Percentiles rank a stretch among this genome's conserved stretches.
Evolutionary conservation across 2,888 invertebrate genomes (phyloP).

Genomic region (Himalopsyche tibetana): DNA sequence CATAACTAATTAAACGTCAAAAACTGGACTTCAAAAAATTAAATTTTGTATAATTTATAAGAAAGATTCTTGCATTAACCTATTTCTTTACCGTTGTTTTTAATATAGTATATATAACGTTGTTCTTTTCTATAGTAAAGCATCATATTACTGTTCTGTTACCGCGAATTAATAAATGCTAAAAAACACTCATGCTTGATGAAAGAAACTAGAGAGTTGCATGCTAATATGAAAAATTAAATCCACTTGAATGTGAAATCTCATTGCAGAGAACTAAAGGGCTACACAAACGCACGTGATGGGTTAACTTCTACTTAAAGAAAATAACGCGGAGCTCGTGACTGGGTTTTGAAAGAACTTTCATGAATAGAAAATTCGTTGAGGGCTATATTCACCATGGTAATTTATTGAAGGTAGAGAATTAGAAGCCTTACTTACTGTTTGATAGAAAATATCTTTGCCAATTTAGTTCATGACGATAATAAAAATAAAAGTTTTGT

Average conservation of each 20-base stretch:
- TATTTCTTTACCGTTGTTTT: too few species aligned
- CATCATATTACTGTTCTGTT: too few species aligned
- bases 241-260: conserved; percentile 41
- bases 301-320: conserved; percentile 60
- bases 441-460: conserved; percentile 25
- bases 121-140: too few species aligned
- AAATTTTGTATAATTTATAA: too few species aligned
- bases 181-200: neutral
- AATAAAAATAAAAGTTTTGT: too few species aligned
- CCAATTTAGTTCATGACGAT: neutral
- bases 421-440: conserved; percentile 47
- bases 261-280: conserved; percentile 38
- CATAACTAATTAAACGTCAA: too few species aligned
- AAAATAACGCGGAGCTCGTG: conserved; percentile 65
- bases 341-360: conserved; percentile 59
- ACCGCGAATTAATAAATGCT: neutral
- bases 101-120: too few species aligned
- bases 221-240: conserved; percentile 22
- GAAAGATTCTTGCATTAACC: too few species aligned
- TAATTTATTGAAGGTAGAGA: conserved; percentile 42
- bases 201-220: neutral
- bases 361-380: conserved; percentile 57
- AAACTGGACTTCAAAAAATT: too few species aligned
- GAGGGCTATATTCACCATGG: conserved; percentile 8
- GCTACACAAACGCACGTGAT: conserved; percentile 53